These are phyloP conservation scores for Amiota mariae DNA, from an alignment of 2,888 invertebrate genomes.

Conservation along the genomic window DNA sequence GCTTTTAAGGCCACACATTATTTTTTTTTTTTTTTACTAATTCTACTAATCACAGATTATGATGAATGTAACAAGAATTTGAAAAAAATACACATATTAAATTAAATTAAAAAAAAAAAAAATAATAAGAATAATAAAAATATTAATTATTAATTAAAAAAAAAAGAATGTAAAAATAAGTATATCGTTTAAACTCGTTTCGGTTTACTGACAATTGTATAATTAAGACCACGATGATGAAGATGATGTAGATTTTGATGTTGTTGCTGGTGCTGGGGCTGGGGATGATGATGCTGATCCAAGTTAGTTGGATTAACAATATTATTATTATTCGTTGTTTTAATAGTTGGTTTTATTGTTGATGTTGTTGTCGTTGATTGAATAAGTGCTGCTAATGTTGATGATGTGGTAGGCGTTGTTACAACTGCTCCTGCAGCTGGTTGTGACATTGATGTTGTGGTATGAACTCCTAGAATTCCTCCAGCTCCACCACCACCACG, in stretches of 20 bases:
- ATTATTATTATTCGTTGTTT: slow-evolving; percentile 72
- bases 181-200: slow-evolving; percentile 80
- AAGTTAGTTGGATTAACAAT: no score
- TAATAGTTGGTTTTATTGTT: slow-evolving; percentile 56
- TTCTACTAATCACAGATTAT: slow-evolving; percentile 59
- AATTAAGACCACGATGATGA: slow-evolving; percentile 83
- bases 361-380: slow-evolving; percentile 32
- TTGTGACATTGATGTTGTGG: slow-evolving; percentile 77
- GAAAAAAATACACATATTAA: not conserved
- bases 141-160: not conserved
- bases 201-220: slow-evolving; percentile 88
- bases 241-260: no score
- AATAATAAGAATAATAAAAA: not conserved
- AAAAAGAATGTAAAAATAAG: not conserved
- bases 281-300: no score
- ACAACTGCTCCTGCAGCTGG: not conserved
- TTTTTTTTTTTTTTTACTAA: slow-evolving; percentile 47
- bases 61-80: slow-evolving; percentile 40
- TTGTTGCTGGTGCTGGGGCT: no score
- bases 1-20: not conserved
- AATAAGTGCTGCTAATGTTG: slow-evolving; percentile 5
- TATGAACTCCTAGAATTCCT: slow-evolving; percentile 74
- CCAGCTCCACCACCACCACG: no score
- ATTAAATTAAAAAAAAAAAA: slow-evolving; percentile 6
- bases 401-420: not conserved